Conservation (phyloP, 2,797 vertebrate genomes). For the Trematomus bernacchii region DNA sequence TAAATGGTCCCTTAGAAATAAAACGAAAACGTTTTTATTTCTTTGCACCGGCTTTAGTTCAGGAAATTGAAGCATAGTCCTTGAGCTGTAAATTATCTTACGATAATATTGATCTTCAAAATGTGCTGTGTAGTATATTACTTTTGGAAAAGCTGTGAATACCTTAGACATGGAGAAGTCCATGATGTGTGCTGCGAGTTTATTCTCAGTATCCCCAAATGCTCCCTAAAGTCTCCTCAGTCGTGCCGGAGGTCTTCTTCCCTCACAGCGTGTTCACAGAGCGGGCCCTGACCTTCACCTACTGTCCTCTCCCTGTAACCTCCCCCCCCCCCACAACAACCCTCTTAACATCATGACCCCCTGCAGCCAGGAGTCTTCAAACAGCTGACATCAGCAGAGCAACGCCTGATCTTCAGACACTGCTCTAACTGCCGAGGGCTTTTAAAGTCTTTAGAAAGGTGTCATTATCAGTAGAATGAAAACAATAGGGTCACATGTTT, state of each 20-base stretch:
- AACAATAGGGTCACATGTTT: background rate
- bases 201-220: background rate
- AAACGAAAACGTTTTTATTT: too few species aligned
- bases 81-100: background rate
- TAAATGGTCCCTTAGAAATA: too few species aligned
- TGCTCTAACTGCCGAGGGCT: background rate
- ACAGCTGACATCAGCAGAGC: constrained; percentile 53
- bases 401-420: background rate
- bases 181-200: background rate
- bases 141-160: background rate
- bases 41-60: background rate
- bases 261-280: too few species aligned
- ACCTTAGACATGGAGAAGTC: background rate
- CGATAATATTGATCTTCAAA: background rate
- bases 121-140: background rate
- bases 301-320: background rate
- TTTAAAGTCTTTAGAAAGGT: background rate
- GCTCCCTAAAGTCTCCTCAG: background rate
- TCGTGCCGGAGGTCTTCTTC: background rate
- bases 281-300: too few species aligned
- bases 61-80: background rate
- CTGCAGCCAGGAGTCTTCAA: constrained; percentile 57
- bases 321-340: background rate
- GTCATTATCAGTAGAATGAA: background rate
- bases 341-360: constrained; percentile 17